These are phyloP conservation scores for Sebastes matsubarae DNA, from an alignment of 2,797 vertebrate genomes.

Conservation along the genomic window DNA sequence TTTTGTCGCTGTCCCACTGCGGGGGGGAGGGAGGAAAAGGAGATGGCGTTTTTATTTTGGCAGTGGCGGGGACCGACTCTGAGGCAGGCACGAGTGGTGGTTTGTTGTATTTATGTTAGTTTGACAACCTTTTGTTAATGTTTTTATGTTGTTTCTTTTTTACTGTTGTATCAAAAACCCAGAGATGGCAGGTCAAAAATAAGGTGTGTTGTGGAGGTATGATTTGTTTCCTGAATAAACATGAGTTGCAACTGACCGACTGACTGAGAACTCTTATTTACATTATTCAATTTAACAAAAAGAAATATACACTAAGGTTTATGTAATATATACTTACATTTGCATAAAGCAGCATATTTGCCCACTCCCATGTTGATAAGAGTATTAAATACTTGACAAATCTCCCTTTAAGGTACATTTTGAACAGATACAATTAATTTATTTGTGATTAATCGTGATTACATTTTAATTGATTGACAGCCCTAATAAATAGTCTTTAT, in stretches of 20 bases:
- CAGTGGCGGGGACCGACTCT: conserved; percentile 35
- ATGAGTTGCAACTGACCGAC: conserved; percentile 76
- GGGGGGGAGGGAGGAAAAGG: conserved; percentile 20
- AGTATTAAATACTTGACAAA: no score
- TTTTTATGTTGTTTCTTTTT: conserved; percentile 76
- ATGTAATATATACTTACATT: no score
- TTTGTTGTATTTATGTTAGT: conserved; percentile 83
- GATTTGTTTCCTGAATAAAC: conserved; percentile 85
- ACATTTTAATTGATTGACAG: no score
- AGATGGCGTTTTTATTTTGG: conserved; percentile 36
- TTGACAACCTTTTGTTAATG: conserved; percentile 74
- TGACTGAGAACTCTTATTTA: conserved; percentile 16
- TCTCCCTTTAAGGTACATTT: no score
- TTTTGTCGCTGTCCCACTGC: conserved; percentile 37
- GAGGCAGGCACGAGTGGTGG: conserved; percentile 58
- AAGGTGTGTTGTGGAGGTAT: conserved; percentile 78
- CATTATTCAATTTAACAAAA: neutral
- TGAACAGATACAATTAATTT: no score
- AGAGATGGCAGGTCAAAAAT: conserved; percentile 78
- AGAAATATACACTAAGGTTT: neutral
- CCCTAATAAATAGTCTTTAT: neutral
- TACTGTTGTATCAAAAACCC: conserved; percentile 79
- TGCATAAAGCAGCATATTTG: no score
- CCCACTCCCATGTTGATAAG: no score
- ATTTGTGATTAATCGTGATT: no score